phyloP scores from a whole-genome alignment of 2,888 invertebrate species.

The Archaeoteleia sp. region DNA sequence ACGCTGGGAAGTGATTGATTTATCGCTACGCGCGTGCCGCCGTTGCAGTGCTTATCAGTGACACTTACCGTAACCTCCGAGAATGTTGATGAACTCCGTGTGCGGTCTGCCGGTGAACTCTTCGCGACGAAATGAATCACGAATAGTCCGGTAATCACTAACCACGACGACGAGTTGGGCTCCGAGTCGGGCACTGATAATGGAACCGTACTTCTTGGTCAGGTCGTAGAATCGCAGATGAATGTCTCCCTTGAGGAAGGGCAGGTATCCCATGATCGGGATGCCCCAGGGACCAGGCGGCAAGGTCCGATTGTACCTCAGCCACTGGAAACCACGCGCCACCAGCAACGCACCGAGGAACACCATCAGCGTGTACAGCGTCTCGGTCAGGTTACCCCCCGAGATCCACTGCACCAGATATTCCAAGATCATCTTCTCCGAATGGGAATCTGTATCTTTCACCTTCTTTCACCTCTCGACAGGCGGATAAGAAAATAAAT shows the following conservation, averaged over 20 bases:
- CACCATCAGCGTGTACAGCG: conserved; percentile 73
- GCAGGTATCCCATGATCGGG: conserved; percentile 89
- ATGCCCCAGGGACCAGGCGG: conserved; percentile 94
- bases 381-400: conserved; percentile 59
- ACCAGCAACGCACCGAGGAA: conserved; percentile 75
- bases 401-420: conserved; percentile 63
- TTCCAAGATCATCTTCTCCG: conserved; percentile 69
- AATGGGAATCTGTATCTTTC: too few relatives aligned
- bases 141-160: conserved; percentile 89
- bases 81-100: conserved; percentile 88
- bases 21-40: conserved; percentile 9
- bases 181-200: conserved; percentile 89
- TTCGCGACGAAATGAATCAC: conserved; percentile 89
- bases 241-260: conserved; percentile 84
- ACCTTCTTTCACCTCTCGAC: too few relatives aligned
- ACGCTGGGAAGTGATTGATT: neutral
- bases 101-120: conserved; percentile 92
- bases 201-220: conserved; percentile 85
- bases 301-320: conserved; percentile 75
- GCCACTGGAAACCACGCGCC: conserved; percentile 72
- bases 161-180: conserved; percentile 89
- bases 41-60: neutral
- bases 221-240: conserved; percentile 87
- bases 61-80: conserved; percentile 92
- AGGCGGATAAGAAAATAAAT: too few relatives aligned